phyloP scores from a whole-genome alignment of 1,140 invertebrate species.

The Diorhabda carinulata region DNA sequence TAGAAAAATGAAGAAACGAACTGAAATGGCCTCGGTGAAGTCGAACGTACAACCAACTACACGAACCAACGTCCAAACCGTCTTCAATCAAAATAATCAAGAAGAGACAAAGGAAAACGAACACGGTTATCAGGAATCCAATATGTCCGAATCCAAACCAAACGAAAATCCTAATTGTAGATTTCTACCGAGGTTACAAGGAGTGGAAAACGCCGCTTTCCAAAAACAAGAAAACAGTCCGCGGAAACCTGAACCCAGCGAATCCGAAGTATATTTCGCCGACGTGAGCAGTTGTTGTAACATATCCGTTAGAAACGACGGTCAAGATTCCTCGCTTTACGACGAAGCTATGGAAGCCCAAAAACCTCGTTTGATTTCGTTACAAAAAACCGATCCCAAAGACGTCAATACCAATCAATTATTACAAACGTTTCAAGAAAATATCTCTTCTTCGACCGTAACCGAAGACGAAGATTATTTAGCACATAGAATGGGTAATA shows the following conservation, averaged over 20 bases:
- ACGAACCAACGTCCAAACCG: conserved; percentile 50
- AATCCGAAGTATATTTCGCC: conserved; percentile 79
- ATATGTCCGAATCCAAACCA: conserved; percentile 29
- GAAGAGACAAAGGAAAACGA: conserved; percentile 30
- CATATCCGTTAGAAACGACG: conserved; percentile 63
- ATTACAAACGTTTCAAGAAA: conserved; percentile 36
- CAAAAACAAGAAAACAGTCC: conserved; percentile 56
- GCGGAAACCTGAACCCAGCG: conserved; percentile 56
- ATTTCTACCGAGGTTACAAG: conserved; percentile 51
- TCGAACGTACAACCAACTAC: conserved; percentile 45
- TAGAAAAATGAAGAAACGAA: conserved; percentile 53
- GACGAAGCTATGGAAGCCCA: conserved; percentile 47
- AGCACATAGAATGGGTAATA: conserved; percentile 51
- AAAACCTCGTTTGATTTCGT: conserved; percentile 37
- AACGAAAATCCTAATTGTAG: conserved; percentile 37
- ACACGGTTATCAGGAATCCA: conserved; percentile 42
- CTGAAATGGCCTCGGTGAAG: conserved; percentile 49
- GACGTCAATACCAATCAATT: conserved; percentile 29
- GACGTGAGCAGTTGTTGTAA: conserved; percentile 83
- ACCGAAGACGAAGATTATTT: conserved; percentile 55
- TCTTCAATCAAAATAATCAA: conserved; percentile 42
- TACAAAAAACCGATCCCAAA: conserved; percentile 32
- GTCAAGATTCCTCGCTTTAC: conserved; percentile 47
- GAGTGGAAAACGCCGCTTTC: conserved; percentile 65
- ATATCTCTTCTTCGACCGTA: conserved; percentile 30